phyloP scores from a whole-genome alignment of 30 jellyfish, hydroid and myxozoan genomes.

The Cassiopea xamachana region DNA sequence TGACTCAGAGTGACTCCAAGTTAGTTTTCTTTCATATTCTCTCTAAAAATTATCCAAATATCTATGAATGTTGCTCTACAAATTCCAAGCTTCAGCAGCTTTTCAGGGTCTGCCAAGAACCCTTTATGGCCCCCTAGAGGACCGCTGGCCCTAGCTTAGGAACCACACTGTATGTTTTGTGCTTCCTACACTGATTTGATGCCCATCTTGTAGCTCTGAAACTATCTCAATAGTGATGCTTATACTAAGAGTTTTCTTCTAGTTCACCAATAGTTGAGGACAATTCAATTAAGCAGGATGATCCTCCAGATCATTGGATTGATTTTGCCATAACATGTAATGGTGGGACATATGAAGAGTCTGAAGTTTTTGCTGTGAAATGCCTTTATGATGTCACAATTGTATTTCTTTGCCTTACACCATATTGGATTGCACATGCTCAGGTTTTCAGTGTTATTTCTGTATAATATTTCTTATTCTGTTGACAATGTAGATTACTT shows the following conservation, averaged over 20 bases:
- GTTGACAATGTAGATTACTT: too few relatives aligned
- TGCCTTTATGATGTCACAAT: conserved; percentile 40
- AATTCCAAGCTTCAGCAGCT: too few relatives aligned
- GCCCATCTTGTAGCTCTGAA: too few relatives aligned
- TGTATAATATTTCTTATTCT: neutral
- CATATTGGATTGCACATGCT: conserved; percentile 83
- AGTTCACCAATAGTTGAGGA: conserved; percentile 34
- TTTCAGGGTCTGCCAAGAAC: too few relatives aligned
- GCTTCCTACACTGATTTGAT: too few relatives aligned
- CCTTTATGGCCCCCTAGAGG: too few relatives aligned
- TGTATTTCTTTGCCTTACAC: conserved; percentile 68
- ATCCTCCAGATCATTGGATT: conserved; percentile 46
- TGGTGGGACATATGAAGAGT: conserved; percentile 81
- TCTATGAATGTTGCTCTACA: too few relatives aligned
- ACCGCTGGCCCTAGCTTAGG: too few relatives aligned
- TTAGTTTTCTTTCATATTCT: too few relatives aligned
- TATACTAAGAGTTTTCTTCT: neutral
- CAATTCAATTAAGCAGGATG: neutral
- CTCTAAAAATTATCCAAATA: too few relatives aligned
- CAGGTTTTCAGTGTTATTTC: conserved; percentile 51
- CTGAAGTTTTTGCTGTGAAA: conserved; percentile 70
- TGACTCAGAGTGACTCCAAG: too few relatives aligned
- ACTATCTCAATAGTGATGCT: neutral
- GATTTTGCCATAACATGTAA: conserved; percentile 75
- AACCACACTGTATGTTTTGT: too few relatives aligned